phyloP scores from a whole-genome alignment of 2,113 vertebrate species.

The Aleadryas rufinucha region DNA sequence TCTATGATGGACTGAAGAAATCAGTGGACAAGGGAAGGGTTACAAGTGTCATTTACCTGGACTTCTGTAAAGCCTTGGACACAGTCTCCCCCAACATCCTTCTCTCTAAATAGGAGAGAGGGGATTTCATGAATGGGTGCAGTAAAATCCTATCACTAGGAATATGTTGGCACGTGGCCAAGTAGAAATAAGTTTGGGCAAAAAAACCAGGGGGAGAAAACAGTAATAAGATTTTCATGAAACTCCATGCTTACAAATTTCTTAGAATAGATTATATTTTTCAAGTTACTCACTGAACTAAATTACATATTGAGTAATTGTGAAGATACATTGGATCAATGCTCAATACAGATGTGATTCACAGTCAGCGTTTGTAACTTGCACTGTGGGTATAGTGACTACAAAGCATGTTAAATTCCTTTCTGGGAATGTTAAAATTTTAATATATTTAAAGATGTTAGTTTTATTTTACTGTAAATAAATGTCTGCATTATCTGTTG shows the following conservation, averaged over 20 bases:
- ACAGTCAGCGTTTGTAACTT: background rate
- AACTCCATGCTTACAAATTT: background rate
- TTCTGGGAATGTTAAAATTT: background rate
- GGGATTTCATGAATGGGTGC: background rate
- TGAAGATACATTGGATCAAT: background rate
- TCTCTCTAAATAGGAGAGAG: background rate
- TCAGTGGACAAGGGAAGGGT: background rate
- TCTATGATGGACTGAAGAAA: background rate
- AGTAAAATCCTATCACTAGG: background rate
- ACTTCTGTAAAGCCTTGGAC: background rate
- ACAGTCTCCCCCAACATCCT: background rate
- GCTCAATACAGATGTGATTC: background rate
- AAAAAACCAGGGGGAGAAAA: background rate
- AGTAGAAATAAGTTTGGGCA: background rate
- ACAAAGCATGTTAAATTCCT: background rate
- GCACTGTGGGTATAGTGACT: background rate
- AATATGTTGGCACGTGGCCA: background rate
- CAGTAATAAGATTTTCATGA: background rate
- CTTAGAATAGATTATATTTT: background rate
- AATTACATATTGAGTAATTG: background rate
- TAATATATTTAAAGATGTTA: background rate
- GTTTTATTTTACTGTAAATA: slow-evolving; percentile 37
- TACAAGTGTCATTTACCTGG: background rate
- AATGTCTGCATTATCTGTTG: slow-evolving; percentile 1
- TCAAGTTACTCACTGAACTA: background rate